Evolutionary conservation across 2,888 invertebrate genomes (phyloP), one percentile per base, ranked within the genome.

Genomic region (Pollenia griseotomentosa): DNA sequence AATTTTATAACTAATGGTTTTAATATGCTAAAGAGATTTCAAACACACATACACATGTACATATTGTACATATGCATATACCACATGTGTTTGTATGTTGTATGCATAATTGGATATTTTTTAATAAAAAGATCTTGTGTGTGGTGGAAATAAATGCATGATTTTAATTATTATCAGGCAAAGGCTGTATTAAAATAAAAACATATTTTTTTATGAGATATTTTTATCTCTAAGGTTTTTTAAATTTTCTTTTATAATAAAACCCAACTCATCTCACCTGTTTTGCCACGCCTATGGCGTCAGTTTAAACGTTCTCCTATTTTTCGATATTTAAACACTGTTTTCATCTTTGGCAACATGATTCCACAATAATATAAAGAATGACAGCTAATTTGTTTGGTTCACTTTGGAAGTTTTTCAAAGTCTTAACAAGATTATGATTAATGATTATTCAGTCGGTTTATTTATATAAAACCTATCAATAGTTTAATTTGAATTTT

Each of bases 201-300:
- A 51, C 65, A 65, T 70, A 55, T 33, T 61, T 44, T 53, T 63
- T 33, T 12, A 14, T 48, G 11, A 51, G 8, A 53, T 66, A 3
- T n/a, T 66, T 12, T 4, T 53, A 6, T 68, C 51, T 53, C 2
- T 19, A 12, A 46, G 53, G 40, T 42, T 23, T 46, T 12, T 40
- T 42, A n/a, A 5, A 3, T 57, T 16, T n/a, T 44, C 12, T 33
- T 77, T 23, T 5, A 57, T 42, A 85, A 55, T 73, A 61, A 74
- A 63, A n/a, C 16, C n/a, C 14, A 75, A 77, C 82, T 78, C 68
- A 80, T 71, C 87, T 85, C 87, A 88, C 77, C 88, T 89, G 88
- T 75, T 83, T 77, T 65, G 78, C 79, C 87, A 88, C 88, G 88
- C 89, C 89, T 88, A 75, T 83, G 88, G 83, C 87, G 84, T 77